Base-by-base conservation (phyloP, 1,140 invertebrate species). In the Ips nitidus region DNA sequence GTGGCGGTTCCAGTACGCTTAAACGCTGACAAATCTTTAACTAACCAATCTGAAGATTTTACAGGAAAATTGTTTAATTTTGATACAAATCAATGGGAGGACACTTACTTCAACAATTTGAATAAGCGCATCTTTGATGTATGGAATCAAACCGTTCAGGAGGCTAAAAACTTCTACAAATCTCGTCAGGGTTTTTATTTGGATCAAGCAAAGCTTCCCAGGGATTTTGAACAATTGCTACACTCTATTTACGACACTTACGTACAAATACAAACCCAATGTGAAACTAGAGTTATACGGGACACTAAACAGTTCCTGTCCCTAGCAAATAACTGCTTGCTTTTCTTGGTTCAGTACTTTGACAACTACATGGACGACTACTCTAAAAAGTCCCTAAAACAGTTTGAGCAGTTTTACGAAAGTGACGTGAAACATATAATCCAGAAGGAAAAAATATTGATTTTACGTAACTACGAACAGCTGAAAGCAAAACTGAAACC, bases 401-500 rank as follows among this genome's bases (percentile, higher is more conserved):
- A 61, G 1, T 53, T 69, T 56, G 47, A 59, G 2, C 2, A 52
- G 2, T 61, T 62, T 56, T 60, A 41, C n/a, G 37, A 68, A 7
- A 60, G 41, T 1, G 40, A 58, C 36, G 22, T 43, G 4, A 58
- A 58, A 8, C 4, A 45, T 22, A 22, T 22, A 22, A 22, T 22
- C 22, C 22, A 22, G 22, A 22, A 22, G 22, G 22, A 22, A 22
- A 22, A 22, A n/a, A 22, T 0, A 22, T 22, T 22, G 22, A 36
- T 37, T 37, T 39, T 66, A 5, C 4, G n/a, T 45, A 56, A 66
- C 2, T n/a, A 57, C 37, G 40, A 67, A 59, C 22, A 55, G 41
- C 8, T 70, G 22, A 52, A 57, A 37, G 63, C 55, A 3, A 66
- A 70, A 52, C 40, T 70, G 41, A 72, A 69, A 42, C 36, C 67